A percentile compares a stretch with the other conserved stretches of the same genome.
Evolutionary conservation across 2,113 vertebrate species (phyloP).

Genomic region (Crotalus viridis): DNA sequence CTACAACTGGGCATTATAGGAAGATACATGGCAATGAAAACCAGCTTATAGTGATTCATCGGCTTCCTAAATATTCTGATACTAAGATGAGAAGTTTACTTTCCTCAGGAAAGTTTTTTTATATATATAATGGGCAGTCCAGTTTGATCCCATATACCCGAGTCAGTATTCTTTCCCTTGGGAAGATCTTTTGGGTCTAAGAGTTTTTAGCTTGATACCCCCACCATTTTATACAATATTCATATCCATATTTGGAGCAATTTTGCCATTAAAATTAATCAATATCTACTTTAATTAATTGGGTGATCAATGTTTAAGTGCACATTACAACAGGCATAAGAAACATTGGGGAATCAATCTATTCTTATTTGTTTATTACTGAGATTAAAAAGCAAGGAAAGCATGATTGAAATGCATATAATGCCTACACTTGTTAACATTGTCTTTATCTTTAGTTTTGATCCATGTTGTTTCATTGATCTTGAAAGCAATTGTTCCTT

Average conservation of each 20-base stretch:
- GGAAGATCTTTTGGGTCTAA: neutral
- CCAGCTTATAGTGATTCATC: neutral
- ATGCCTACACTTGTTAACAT: neutral
- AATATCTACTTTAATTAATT: neutral
- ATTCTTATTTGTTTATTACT: neutral
- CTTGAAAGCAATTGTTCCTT: neutral
- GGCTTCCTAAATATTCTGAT: neutral
- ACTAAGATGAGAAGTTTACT: neutral
- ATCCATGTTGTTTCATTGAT: neutral
- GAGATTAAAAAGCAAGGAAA: neutral
- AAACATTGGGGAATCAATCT: neutral
- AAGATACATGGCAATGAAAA: neutral
- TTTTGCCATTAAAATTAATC: neutral
- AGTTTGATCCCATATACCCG: neutral
- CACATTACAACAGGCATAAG: neutral
- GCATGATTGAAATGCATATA: neutral
- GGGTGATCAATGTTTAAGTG: neutral
- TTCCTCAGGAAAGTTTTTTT: neutral
- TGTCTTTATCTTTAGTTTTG: neutral
- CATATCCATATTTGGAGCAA: neutral
- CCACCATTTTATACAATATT: neutral
- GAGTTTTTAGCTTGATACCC: neutral
- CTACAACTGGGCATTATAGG: neutral
- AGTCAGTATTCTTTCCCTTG: neutral
- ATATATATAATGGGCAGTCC: neutral